Percentiles rank a stretch among this genome's conserved stretches.
Evolutionary conservation across 2,797 vertebrate species (phyloP).

Genomic region (Gymnocypris eckloni): DNA sequence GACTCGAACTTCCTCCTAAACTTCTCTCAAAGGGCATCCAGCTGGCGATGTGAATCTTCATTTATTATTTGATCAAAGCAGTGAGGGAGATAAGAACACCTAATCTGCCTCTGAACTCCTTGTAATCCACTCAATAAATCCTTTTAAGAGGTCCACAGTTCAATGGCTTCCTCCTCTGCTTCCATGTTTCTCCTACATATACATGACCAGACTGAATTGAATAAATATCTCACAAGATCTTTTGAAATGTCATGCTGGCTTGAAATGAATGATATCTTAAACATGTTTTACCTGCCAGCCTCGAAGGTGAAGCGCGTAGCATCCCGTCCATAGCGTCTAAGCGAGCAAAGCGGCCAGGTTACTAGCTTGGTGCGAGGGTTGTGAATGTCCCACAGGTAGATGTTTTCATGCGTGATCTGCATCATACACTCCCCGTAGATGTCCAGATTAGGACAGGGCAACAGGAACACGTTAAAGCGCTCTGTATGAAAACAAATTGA

Average conservation of each 20-base stretch:
- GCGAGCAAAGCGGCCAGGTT: slow-evolving; percentile 88
- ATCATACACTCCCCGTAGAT: slow-evolving; percentile 88
- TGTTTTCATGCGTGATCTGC: slow-evolving; percentile 90
- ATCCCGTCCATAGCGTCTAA: slow-evolving; percentile 86
- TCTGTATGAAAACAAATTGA: slow-evolving; percentile 69
- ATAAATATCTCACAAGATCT: neutral
- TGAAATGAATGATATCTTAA: neutral
- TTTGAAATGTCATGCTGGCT: neutral
- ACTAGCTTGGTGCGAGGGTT: slow-evolving; percentile 86
- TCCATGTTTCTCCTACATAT: slow-evolving; percentile 22
- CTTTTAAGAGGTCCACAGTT: slow-evolving; percentile 53
- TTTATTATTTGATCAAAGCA: slow-evolving; percentile 66
- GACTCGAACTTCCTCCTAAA: neutral
- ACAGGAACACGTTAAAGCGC: slow-evolving; percentile 86
- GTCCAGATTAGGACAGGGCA: slow-evolving; percentile 87
- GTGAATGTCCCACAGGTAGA: slow-evolving; percentile 90
- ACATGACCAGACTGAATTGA: slow-evolving; percentile 8
- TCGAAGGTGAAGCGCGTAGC: slow-evolving; percentile 88
- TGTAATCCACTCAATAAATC: slow-evolving; percentile 71
- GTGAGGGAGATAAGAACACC: slow-evolving; percentile 64
- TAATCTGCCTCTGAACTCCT: slow-evolving; percentile 63
- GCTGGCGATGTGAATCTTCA: slow-evolving; percentile 62
- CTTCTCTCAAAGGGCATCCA: slow-evolving; percentile 43
- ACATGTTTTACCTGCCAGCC: slow-evolving; percentile 78
- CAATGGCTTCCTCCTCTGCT: slow-evolving; percentile 29